Base-by-base conservation (phyloP, 1,140 invertebrate genomes). In the Lepidostoma basale region DNA sequence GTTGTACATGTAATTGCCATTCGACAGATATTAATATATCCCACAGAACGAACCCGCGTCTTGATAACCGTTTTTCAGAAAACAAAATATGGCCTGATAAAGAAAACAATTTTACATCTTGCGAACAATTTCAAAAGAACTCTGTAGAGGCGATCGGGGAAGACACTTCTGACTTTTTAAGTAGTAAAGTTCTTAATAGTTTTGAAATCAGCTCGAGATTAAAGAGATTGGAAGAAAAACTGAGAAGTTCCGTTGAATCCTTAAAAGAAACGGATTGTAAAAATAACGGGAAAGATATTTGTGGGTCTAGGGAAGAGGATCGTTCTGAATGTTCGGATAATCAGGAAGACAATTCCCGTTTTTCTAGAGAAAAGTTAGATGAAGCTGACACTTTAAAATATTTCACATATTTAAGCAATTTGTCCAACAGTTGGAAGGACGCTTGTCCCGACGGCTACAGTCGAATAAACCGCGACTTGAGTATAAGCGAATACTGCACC, bases 121-220 rank as follows among this genome's bases (percentile, higher is more conserved):
- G n/a, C n/a, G n/a, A n/a, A n/a, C n/a, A n/a, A n/a, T n/a, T n/a
- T n/a, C n/a, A n/a, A n/a, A n/a, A n/a, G n/a, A n/a, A n/a, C n/a
- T n/a, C n/a, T n/a, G n/a, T n/a, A n/a, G n/a, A n/a, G n/a, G n/a
- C n/a, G n/a, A n/a, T n/a, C n/a, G n/a, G n/a, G n/a, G n/a, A n/a
- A n/a, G 59, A 62, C 3, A 44, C 25, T 14, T 26, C 16, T 3
- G 59, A 62, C 10, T 62, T 44, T 45, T 26, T 62, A 6, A 62
- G 39, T 28, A 62, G 59, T 23, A 62, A 49, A 63, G 40, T 40
- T 33, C 30, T 63, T 12, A 49, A 63, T 36, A 47, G 44, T 49
- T 63, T 63, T 22, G 62, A 63, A 30, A 44, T 63, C 20, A 49
- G 62, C 25, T 45, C 62, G 33, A 47, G 62, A 30, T 36, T 49